phyloP scores from a whole-genome alignment of 2,888 invertebrate species.

The Sphaeridia pumilis region DNA sequence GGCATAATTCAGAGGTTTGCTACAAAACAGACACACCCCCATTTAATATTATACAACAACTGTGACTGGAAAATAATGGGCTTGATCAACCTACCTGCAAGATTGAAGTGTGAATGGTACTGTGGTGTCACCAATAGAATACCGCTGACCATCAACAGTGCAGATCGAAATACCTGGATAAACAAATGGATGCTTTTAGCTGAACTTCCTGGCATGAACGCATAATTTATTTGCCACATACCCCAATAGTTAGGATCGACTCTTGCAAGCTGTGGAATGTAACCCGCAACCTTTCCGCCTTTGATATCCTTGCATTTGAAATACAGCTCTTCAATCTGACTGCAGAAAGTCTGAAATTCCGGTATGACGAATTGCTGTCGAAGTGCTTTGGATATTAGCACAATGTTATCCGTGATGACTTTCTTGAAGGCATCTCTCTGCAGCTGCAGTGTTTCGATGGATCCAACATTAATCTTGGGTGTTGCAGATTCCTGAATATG shows the following conservation, averaged over 20 bases:
- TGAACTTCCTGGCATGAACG: no score
- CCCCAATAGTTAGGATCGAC: constrained; percentile 87
- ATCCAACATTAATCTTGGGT: constrained; percentile 54
- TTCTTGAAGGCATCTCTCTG: constrained; percentile 73
- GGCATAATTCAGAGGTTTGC: constrained; percentile 90
- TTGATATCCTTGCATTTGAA: constrained; percentile 77
- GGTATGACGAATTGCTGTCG: constrained; percentile 91
- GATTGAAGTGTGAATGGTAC: constrained; percentile 92
- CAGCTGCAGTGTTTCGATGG: constrained; percentile 71
- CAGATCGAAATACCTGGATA: constrained; percentile 68
- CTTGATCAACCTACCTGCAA: constrained; percentile 27
- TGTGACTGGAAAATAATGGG: no score
- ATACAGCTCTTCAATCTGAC: constrained; percentile 87
- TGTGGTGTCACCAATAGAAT: constrained; percentile 80
- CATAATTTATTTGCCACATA: constrained; percentile 1
- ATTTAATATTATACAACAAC: background rate
- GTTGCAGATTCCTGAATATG: constrained; percentile 47
- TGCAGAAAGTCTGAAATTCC: constrained; percentile 79
- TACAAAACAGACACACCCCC: constrained; percentile 37
- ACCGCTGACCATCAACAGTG: constrained; percentile 90
- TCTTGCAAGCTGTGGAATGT: constrained; percentile 89
- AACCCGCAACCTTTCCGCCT: constrained; percentile 80
- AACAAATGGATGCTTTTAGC: no score
- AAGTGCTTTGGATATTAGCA: constrained; percentile 81
- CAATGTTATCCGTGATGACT: constrained; percentile 73